Evolutionary conservation across 2,888 invertebrate genomes (phyloP), one percentile per base, ranked within the genome.

Genomic region (Papilio elwesi): DNA sequence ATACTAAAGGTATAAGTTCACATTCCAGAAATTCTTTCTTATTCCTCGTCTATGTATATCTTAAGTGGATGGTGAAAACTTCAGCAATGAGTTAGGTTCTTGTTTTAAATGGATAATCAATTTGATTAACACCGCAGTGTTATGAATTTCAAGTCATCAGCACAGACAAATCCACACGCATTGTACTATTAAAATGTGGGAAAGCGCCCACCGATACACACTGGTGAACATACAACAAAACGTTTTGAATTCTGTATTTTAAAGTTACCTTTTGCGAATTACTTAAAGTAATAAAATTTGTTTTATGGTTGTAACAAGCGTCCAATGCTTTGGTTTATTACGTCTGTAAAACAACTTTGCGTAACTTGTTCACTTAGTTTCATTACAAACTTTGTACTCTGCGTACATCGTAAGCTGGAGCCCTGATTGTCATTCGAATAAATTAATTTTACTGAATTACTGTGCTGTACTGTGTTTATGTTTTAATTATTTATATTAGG

Each of bases 301-400:
- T 57, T 57, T 59, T 59, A 59, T n/a, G 38, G n/a, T n/a, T 59
- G 59, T 59, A 38, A 38, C 38, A 36, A 36, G 51, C 26, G 15
- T n/a, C 6, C 26, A 26, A 15, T 59, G 49, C 68, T 70, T 63
- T 51, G 51, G 51, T 70, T 63, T 63, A 70, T 63, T 53, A 63
- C 63, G 9, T 16, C 47, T 43, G 63, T 52, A 26, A 70, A 16
- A 53, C 52, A 69, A 63, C 63, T 63, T 53, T 38, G 43, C 7
- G 63, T 26, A 69, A 70, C 51, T 62, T 69, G 70, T 16, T 70
- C 63, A 70, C 52, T 52, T 69, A 69, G 69, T 69, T 68, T 62
- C 63, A 63, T 70, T 63, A 70, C 53, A 62, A 63, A 63, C 52
- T 70, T 62, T 16, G 59, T 59, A 59, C 36, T 59, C 38, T n/a